These are phyloP conservation scores for Anolis sagrei DNA, from an alignment of 2,113 vertebrate species.

Conservation along the genomic window DNA sequence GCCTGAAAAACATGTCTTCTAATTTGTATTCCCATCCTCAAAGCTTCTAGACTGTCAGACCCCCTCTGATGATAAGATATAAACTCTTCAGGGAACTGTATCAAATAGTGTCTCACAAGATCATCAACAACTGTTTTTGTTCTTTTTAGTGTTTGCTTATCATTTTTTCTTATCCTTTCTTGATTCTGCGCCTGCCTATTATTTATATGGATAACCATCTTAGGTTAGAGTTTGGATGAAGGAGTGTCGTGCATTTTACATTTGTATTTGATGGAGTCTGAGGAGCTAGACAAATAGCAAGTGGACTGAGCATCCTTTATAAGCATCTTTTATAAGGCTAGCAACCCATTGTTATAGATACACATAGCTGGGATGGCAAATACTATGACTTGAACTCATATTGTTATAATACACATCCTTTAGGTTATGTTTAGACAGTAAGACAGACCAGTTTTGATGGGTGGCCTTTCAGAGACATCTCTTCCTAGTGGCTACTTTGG, in stretches of 20 bases:
- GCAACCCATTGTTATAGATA: not conserved
- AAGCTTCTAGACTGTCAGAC: conserved; percentile 58
- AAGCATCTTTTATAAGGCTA: conserved; percentile 20
- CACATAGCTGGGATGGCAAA: not conserved
- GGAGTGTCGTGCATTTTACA: conserved; percentile 57
- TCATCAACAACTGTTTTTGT: conserved; percentile 56
- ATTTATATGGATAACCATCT: conserved; percentile 74
- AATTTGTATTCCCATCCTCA: conserved; percentile 69
- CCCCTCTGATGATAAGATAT: conserved; percentile 72
- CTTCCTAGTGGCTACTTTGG: not conserved
- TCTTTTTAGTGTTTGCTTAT: conserved; percentile 55
- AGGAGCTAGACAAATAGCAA: conserved; percentile 59
- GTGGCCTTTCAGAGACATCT: not conserved
- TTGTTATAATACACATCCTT: not conserved
- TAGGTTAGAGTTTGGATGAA: conserved; percentile 67
- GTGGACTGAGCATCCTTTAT: conserved; percentile 16
- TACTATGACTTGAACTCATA: not conserved
- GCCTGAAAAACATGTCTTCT: conserved; percentile 54
- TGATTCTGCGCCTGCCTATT: conserved; percentile 63
- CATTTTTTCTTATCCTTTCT: conserved; percentile 71
- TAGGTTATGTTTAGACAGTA: not conserved
- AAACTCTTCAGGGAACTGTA: conserved; percentile 64
- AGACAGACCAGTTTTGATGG: not conserved
- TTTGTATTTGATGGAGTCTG: conserved; percentile 67
- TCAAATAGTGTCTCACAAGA: conserved; percentile 65